phyloP scores from a whole-genome alignment of 2,888 invertebrate species.

The Diarsia dahlii region DNA sequence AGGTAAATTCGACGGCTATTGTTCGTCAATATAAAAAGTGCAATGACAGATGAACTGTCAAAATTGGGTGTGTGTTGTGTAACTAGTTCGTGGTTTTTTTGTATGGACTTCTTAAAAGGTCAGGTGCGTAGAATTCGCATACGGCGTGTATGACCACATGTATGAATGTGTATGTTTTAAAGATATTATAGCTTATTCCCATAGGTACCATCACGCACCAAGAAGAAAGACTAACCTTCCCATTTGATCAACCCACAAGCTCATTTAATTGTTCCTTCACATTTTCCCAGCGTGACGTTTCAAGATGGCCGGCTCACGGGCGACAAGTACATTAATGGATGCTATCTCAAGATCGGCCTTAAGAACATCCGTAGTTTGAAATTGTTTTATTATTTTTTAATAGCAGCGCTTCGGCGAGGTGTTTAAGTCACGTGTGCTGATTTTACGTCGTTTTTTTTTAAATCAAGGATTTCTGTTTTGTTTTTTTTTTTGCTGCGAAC shows the following conservation, averaged over 20 bases:
- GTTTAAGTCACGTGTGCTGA: conserved; percentile 31
- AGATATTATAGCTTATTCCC: neutral
- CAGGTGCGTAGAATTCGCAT: neutral
- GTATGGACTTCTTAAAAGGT: neutral
- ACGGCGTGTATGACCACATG: neutral
- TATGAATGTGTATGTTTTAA: neutral
- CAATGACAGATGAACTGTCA: neutral
- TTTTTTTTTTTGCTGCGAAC: neutral
- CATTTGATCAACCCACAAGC: conserved; percentile 13
- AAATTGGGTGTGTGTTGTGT: neutral
- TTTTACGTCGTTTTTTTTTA: conserved; percentile 25
- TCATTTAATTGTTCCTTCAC: conserved; percentile 70
- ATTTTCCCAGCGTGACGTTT: conserved; percentile 87
- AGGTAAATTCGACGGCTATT: neutral
- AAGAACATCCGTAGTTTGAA: conserved; percentile 81
- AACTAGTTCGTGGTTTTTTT: too few relatives aligned
- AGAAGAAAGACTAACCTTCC: conserved; percentile 37
- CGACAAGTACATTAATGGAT: conserved; percentile 86
- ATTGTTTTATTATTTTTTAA: conserved; percentile 72
- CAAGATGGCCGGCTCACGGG: conserved; percentile 87
- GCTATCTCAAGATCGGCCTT: conserved; percentile 88
- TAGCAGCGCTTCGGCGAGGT: conserved; percentile 42
- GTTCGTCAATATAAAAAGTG: neutral
- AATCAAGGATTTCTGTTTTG: neutral
- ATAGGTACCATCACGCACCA: neutral